Evolutionary conservation across 2,113 vertebrate genomes (phyloP).

Genomic region (Aspiorhynchus laticeps): DNA sequence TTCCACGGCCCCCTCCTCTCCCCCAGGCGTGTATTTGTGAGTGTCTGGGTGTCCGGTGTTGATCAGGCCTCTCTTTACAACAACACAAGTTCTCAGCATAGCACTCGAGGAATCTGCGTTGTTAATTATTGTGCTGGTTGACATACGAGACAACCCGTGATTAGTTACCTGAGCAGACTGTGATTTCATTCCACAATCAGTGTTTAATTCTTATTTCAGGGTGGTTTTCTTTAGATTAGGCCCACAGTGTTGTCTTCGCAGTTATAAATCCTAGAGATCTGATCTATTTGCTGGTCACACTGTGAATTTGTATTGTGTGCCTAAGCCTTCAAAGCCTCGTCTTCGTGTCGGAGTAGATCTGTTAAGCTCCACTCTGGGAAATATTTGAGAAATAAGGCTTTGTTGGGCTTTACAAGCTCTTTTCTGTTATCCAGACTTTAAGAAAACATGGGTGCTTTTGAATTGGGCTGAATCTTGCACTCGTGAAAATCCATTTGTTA

Average conservation of each 20-base stretch:
- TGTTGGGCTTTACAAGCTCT: background rate
- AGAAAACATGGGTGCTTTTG: background rate
- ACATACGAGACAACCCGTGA: background rate
- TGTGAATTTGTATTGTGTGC: conserved; percentile 1
- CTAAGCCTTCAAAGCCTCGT: background rate
- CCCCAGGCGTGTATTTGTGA: conserved; percentile 40
- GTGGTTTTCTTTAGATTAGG: background rate
- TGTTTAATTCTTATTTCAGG: background rate
- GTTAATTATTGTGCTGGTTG: conserved; percentile 13
- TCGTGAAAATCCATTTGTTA: background rate
- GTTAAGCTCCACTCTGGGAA: background rate
- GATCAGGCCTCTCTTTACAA: conserved; percentile 23
- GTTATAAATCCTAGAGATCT: conserved; percentile 4
- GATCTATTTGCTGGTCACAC: background rate
- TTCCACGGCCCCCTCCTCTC: conserved; percentile 50
- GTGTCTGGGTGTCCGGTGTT: conserved; percentile 45
- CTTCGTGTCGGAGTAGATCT: background rate
- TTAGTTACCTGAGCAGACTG: conserved; percentile 23
- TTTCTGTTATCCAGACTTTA: background rate
- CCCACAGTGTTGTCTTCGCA: background rate
- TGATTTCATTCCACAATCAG: background rate
- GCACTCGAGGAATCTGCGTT: background rate
- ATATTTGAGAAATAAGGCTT: background rate
- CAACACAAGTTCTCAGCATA: background rate
- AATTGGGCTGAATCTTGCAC: background rate